Base-by-base conservation (phyloP, 2,888 invertebrate species). In the Nemotelus pantherinus region DNA sequence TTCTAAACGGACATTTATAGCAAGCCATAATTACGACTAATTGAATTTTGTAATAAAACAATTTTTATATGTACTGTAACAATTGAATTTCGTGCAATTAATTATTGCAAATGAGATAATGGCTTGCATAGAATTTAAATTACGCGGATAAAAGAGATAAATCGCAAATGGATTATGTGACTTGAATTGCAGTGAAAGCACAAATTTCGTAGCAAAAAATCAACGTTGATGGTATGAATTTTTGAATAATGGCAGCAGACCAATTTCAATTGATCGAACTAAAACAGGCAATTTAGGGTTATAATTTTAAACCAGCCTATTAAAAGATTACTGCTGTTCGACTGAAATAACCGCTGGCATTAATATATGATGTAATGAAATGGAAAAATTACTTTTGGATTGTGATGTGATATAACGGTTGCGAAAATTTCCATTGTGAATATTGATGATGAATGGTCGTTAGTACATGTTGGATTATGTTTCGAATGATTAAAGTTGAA, bases 41-140 rank as follows among this genome's bases (percentile, higher is more conserved):
- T 70, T 70, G 70, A 70, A 70, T 70, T 70, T 55, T 50, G 55
- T 47, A 70, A 70, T 70, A 70, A 70, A 70, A 70, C 55, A 53
- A 47, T 67, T 67, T 63, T 63, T 63, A 65, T 65, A 65, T 10
- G 7, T 10, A 5, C 45, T 47, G 47, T 45, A 45, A 6, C 65
- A 47, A 65, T 65, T 65, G 45, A 65, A 65, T 65, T 45, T 47
- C 45, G 55, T 70, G 70, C 55, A 70, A 70, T 70, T 70, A 70
- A 70, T 70, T 70, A 70, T 70, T 70, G 70, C 70, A 53, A 70
- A 70, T 41, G 70, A 53, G 70, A 70, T 70, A 70, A 70, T 70
- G 70, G 70, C 55, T 9, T 41, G 43, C 70, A 70, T 70, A 70
- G 70, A 70, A 70, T 70, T 70, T 70, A 70, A 70, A 70, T 70